phyloP scores from a whole-genome alignment of 2,797 vertebrate genomes.

The Catostomus latipinnis region DNA sequence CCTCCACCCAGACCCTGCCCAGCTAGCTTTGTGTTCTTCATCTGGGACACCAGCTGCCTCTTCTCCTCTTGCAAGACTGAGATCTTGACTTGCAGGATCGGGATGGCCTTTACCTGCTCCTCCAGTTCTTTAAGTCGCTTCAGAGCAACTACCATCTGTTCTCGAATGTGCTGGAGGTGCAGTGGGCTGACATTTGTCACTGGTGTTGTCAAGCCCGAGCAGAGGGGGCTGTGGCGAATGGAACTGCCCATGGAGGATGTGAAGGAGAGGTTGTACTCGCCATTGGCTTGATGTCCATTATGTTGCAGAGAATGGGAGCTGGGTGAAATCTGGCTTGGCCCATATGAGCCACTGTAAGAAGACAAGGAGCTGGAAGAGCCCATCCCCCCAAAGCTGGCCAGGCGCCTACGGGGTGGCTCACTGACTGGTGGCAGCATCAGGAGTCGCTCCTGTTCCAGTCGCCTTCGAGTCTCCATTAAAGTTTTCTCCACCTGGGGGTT shows the following conservation, averaged over 20 bases:
- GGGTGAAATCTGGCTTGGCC: slow-evolving; percentile 78
- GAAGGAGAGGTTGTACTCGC: slow-evolving; percentile 83
- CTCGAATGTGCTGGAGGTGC: slow-evolving; percentile 95
- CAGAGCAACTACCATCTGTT: slow-evolving; percentile 97
- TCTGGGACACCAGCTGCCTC: slow-evolving; percentile 87
- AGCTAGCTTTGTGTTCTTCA: slow-evolving; percentile 81
- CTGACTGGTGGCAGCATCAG: slow-evolving; percentile 82
- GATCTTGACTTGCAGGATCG: slow-evolving; percentile 97
- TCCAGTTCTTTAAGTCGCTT: slow-evolving; percentile 93
- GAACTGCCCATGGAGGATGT: slow-evolving; percentile 90
- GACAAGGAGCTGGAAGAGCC: slow-evolving; percentile 92
- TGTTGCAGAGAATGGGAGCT: slow-evolving; percentile 76
- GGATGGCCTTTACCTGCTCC: slow-evolving; percentile 95
- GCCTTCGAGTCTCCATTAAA: slow-evolving; percentile 94
- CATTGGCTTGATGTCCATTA: slow-evolving; percentile 86
- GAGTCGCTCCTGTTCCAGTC: slow-evolving; percentile 91
- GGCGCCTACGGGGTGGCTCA: slow-evolving; percentile 86
- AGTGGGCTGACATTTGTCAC: slow-evolving; percentile 93
- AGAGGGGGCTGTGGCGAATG: slow-evolving; percentile 94
- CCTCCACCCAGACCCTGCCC: slow-evolving; percentile 70
- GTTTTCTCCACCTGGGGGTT: slow-evolving; percentile 97
- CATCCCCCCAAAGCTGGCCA: slow-evolving; percentile 93
- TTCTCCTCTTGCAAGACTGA: slow-evolving; percentile 97
- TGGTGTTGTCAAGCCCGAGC: slow-evolving; percentile 92
- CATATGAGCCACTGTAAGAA: slow-evolving; percentile 86